Percentiles rank a stretch among this genome's conserved stretches.
These are phyloP conservation scores for Parasteatoda tepidariorum DNA, from an alignment of 1,140 invertebrate species.

Conservation along the genomic window DNA sequence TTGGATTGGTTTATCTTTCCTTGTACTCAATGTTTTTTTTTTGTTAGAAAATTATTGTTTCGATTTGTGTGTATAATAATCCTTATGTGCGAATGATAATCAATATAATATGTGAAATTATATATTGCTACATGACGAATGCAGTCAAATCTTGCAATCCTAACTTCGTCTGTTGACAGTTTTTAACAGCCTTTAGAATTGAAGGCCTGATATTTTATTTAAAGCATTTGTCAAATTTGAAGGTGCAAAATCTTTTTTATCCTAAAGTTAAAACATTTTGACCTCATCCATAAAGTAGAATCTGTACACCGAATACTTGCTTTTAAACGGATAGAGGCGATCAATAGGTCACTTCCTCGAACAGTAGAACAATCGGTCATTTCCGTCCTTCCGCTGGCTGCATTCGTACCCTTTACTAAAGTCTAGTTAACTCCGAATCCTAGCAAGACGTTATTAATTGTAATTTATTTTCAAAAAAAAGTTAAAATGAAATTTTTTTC, in stretches of 20 bases:
- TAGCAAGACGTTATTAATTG: too few species aligned
- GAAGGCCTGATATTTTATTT: neutral
- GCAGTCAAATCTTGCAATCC: neutral
- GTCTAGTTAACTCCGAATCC: neutral
- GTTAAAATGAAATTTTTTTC: neutral
- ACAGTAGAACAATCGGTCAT: conserved; percentile 25
- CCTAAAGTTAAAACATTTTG: neutral
- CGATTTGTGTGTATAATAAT: too few species aligned
- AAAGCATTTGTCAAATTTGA: neutral
- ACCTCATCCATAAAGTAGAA: neutral
- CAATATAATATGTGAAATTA: too few species aligned
- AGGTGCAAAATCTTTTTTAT: neutral
- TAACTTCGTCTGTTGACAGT: neutral
- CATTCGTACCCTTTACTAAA: neutral
- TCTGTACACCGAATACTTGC: neutral
- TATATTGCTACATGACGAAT: too few species aligned
- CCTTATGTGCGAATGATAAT: too few species aligned
- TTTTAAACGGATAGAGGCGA: conserved; percentile 19
- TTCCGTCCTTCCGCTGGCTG: neutral
- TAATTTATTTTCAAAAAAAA: neutral
- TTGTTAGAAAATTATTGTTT: too few species aligned
- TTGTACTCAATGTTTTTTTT: too few species aligned
- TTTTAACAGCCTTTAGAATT: neutral
- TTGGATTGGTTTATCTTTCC: too few species aligned
- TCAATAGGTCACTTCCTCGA: conserved; percentile 31